Conservation (phyloP, 2,888 invertebrate genomes). For the Drymonia ruficornis region DNA sequence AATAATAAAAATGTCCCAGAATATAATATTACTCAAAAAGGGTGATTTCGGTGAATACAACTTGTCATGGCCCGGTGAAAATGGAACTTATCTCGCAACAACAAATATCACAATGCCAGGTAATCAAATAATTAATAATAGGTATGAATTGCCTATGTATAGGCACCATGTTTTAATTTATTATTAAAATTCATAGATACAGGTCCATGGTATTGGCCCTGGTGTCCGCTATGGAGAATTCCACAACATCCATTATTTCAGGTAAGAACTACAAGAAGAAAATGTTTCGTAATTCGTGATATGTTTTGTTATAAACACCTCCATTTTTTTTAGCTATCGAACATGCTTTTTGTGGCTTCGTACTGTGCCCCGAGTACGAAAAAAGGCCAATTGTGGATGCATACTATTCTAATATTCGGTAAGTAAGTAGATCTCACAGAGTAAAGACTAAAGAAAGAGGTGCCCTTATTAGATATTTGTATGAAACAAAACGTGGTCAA, state of each 20-base stretch:
- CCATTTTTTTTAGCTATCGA: conserved; percentile 87
- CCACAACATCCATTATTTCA: conserved; percentile 88
- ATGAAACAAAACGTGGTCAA: no score
- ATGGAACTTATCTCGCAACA: conserved; percentile 64
- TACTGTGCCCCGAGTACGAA: conserved; percentile 91
- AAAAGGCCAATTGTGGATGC: conserved; percentile 93
- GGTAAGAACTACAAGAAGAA: conserved; percentile 41
- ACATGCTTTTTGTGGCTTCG: conserved; percentile 91
- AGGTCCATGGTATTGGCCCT: conserved; percentile 87
- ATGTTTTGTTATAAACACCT: not conserved
- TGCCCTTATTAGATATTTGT: no score
- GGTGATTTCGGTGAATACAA: conserved; percentile 74
- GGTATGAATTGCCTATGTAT: no score
- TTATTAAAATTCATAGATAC: conserved; percentile 1
- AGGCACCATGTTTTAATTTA: not conserved
- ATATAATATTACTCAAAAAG: conserved; percentile 45
- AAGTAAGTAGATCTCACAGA: conserved; percentile 53
- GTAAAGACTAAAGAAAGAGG: no score
- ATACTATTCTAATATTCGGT: conserved; percentile 92
- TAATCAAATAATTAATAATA: conserved; percentile 33
- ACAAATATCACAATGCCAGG: conserved; percentile 81
- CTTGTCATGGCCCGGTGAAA: conserved; percentile 81
- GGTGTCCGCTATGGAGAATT: conserved; percentile 90
- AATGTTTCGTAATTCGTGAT: conserved; percentile 9
- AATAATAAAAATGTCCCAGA: conserved; percentile 52